These are phyloP conservation scores for Oreohelix idahoensis DNA, from an alignment of 1,140 invertebrate genomes.

Conservation along the genomic window DNA sequence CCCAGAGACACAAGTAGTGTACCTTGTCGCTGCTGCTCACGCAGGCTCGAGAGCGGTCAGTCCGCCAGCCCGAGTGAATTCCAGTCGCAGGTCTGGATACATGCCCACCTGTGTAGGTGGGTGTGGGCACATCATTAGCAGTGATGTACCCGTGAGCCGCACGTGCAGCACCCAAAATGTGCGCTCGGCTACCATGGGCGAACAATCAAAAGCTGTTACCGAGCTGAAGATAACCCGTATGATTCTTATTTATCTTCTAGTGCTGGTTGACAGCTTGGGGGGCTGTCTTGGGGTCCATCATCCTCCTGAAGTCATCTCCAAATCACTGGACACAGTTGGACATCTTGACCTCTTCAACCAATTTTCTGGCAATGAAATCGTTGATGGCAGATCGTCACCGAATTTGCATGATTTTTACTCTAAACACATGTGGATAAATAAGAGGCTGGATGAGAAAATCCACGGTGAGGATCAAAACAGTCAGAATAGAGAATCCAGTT, in stretches of 20 bases:
- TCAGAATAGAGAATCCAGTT: neutral
- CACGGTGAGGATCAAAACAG: neutral
- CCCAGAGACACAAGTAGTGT: neutral
- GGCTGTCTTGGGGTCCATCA: neutral
- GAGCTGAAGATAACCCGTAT: neutral
- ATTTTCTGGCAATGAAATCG: neutral
- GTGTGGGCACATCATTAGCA: neutral
- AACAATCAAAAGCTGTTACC: neutral
- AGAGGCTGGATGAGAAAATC: neutral
- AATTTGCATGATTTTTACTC: neutral
- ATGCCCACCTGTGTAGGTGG: slow-evolving; percentile 6
- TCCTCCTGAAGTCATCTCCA: neutral
- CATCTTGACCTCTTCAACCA: neutral
- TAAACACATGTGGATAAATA: neutral
- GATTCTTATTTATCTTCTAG: neutral
- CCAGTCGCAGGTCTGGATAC: neutral
- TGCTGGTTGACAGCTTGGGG: neutral
- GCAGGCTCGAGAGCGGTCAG: neutral
- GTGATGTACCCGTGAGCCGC: neutral
- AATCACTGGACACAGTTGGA: neutral
- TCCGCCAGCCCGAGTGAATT: neutral
- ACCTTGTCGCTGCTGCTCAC: neutral
- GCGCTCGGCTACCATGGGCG: slow-evolving; percentile 1
- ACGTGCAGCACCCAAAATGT: neutral
- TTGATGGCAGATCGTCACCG: neutral